phyloP scores from a whole-genome alignment of 2,888 invertebrate species.

The Hoplodrina ambigua region DNA sequence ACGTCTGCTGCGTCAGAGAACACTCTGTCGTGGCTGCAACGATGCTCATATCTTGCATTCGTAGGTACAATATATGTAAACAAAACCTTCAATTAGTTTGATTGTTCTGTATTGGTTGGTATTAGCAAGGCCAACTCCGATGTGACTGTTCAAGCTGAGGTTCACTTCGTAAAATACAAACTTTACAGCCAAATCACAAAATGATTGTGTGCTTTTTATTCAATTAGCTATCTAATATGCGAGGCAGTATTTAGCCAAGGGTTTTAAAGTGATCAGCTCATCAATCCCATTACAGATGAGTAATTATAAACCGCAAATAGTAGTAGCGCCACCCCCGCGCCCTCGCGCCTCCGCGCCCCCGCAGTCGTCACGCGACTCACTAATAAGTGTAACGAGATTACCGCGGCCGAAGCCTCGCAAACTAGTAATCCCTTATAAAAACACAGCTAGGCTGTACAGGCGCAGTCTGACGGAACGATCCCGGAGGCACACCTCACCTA shows the following conservation, averaged over 20 bases:
- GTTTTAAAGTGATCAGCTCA: conserved; percentile 9
- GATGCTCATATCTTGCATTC: too few species aligned
- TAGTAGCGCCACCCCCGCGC: conserved; percentile 15
- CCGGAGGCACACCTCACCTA: conserved; percentile 5
- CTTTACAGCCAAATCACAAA: too few species aligned
- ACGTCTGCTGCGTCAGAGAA: too few species aligned
- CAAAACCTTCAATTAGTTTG: too few species aligned
- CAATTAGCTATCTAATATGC: not conserved
- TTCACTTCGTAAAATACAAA: too few species aligned
- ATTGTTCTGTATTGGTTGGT: too few species aligned
- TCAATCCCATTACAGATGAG: conserved; percentile 45
- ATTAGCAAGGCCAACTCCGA: too few species aligned
- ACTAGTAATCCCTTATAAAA: conserved; percentile 83
- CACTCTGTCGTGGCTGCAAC: too few species aligned
- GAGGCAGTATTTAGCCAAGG: not conserved
- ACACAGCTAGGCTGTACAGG: conserved; percentile 19
- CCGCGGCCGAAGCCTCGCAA: conserved; percentile 78
- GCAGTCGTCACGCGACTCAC: conserved; percentile 15
- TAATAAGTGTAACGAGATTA: conserved; percentile 82
- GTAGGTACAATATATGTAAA: too few species aligned
- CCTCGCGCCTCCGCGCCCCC: not conserved
- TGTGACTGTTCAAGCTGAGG: too few species aligned
- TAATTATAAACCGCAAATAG: conserved; percentile 30
- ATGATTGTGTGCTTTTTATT: too few species aligned
- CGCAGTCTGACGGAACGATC: conserved; percentile 43